A percentile compares a stretch with the other conserved stretches of the same genome.
Conservation (phyloP, 2,113 vertebrate species). For the Terrapene triunguis region DNA sequence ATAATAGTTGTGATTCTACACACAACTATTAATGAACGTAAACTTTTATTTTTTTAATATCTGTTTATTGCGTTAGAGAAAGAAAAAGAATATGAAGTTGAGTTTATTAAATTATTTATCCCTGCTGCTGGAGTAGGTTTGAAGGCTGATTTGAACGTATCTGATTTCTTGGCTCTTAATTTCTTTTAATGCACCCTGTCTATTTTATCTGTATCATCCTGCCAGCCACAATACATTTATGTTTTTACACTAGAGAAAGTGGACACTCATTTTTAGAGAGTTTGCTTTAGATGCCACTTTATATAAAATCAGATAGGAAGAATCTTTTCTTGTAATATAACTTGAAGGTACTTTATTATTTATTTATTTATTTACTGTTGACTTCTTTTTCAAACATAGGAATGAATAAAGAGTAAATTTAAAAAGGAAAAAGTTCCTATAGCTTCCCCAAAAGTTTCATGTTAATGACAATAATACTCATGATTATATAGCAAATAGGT, state of each 20-base stretch:
- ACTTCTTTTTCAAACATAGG: neutral
- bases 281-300: constrained; percentile 76
- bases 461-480: neutral
- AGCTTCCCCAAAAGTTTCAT: constrained; percentile 2
- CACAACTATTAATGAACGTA: constrained; percentile 78
- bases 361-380: constrained; percentile 28
- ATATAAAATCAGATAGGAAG: constrained; percentile 67
- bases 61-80: constrained; percentile 74
- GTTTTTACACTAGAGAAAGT: constrained; percentile 78
- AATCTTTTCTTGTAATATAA: constrained; percentile 38
- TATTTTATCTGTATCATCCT: constrained; percentile 81
- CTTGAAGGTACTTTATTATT: constrained; percentile 53
- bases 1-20: constrained; percentile 55
- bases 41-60: constrained; percentile 83
- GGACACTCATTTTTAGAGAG: constrained; percentile 75
- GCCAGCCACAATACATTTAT: constrained; percentile 80
- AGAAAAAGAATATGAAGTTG: constrained; percentile 70
- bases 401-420: constrained; percentile 30
- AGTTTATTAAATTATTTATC: constrained; percentile 86
- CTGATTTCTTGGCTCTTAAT: constrained; percentile 76
- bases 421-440: constrained; percentile 17
- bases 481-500: neutral
- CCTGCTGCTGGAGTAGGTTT: constrained; percentile 79
- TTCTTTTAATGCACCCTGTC: constrained; percentile 78
- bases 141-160: constrained; percentile 85